Conservation (phyloP, 2,113 vertebrate species). For the Phoenicopterus ruber region DNA sequence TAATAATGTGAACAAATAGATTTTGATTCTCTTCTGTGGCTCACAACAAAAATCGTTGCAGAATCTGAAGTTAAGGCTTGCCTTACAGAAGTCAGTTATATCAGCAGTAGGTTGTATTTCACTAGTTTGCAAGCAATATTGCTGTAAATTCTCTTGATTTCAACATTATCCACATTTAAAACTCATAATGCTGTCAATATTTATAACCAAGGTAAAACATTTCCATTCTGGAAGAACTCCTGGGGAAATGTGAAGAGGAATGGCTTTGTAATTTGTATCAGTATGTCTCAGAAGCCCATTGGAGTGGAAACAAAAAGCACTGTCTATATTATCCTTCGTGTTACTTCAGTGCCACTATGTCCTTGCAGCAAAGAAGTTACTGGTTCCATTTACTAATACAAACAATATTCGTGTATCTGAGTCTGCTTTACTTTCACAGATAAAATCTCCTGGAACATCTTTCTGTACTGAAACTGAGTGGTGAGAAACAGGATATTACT, state of each 20-base stretch:
- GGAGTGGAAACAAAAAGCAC: not conserved
- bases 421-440: not conserved
- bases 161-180: not conserved
- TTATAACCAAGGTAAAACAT: not conserved
- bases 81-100: not conserved
- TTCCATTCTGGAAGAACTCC: not conserved
- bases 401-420: not conserved
- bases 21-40: not conserved
- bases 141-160: not conserved
- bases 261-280: not conserved
- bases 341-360: not conserved
- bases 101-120: not conserved
- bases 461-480: not conserved
- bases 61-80: not conserved
- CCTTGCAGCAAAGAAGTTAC: not conserved
- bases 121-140: not conserved
- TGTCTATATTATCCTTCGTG: not conserved
- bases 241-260: not conserved
- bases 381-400: not conserved
- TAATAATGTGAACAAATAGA: not conserved
- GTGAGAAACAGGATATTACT: not conserved
- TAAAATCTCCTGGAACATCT: not conserved
- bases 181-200: not conserved
- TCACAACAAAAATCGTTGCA: not conserved
- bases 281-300: not conserved